Base-by-base conservation (phyloP, 1,140 invertebrate genomes). In the Drosophila pectinifera region DNA sequence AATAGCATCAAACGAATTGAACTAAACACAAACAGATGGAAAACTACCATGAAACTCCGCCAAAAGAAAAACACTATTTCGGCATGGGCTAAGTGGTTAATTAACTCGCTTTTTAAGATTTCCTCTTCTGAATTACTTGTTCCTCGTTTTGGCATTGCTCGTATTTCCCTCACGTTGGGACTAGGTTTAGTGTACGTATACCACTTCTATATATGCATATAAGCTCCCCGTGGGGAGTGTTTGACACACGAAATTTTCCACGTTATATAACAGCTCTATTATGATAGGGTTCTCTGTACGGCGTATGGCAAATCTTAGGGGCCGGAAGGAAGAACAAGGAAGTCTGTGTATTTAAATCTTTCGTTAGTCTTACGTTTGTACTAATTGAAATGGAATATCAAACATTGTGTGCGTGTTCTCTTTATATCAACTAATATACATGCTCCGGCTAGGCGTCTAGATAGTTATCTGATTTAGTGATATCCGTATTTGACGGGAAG, bases 321-420 rank as follows among this genome's bases (percentile, higher is more conserved):
- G 38, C 5, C 16, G 28, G 49, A 57, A 62, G 64, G 54, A 74
- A 43, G 48, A 69, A 43, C 51, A 64, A 20, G 70, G 46, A 67
- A 39, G 26, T 65, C 51, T 64, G 45, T 63, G 43, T 51, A 41
- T 41, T 56, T 26, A 16, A 72, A 58, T 59, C 31, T 34, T 38
- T 49, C 18, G 51, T 73, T 78, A 85, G 77, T 81, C 75, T 79
- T 79, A 88, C 58, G 45, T 88, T 84, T 86, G 82, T 86, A 86
- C 82, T 86, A 83, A 63, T 88, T 83, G 76, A 88, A 88, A 83
- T 86, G 82, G 83, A 86, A 86, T 86, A 85, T 67, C 62, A 67
- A 83, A 64, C 69, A 53, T 48, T 31, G 28, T 28, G 28, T 28
- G 26, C 6, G 26, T 10, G 58, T 38, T 24, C 14, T 28, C 20